Percentiles rank a stretch among this genome's conserved stretches.
Evolutionary conservation across 2,888 invertebrate species (phyloP).

Genomic region (Andrena praecox): DNA sequence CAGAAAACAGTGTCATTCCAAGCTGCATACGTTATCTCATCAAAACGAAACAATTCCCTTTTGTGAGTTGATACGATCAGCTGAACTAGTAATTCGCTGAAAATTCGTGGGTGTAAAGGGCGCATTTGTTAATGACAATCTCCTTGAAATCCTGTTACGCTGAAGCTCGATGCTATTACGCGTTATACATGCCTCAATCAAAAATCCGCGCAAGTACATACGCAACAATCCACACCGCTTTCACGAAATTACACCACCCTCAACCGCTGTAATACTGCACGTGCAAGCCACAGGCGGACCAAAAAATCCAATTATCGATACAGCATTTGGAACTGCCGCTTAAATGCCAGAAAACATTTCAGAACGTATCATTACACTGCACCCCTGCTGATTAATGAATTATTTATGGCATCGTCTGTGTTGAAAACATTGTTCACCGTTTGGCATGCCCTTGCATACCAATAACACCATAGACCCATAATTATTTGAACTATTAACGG

Average conservation of each 20-base stretch:
- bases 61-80: slow-evolving; percentile 29
- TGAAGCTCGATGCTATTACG: slow-evolving; percentile 34
- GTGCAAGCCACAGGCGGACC: slow-evolving; percentile 2
- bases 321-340: background rate
- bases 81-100: background rate
- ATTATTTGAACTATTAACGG: too few species aligned
- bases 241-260: slow-evolving; percentile 47
- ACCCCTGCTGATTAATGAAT: background rate
- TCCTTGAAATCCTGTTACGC: slow-evolving; percentile 35
- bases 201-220: slow-evolving; percentile 7
- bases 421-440: background rate
- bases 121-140: slow-evolving; percentile 44
- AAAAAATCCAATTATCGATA: slow-evolving; percentile 13
- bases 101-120: slow-evolving; percentile 11
- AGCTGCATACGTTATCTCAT: background rate
- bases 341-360: background rate
- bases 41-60: slow-evolving; percentile 2
- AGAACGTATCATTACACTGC: background rate
- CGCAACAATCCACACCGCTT: slow-evolving; percentile 20
- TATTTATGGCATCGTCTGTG: background rate
- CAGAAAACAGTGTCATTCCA: background rate
- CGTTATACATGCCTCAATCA: slow-evolving; percentile 34
- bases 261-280: slow-evolving; percentile 15
- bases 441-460: too few species aligned
- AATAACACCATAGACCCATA: too few species aligned